These are phyloP conservation scores for Machimus atricapillus DNA, from an alignment of 2,888 invertebrate genomes.

Conservation along the genomic window DNA sequence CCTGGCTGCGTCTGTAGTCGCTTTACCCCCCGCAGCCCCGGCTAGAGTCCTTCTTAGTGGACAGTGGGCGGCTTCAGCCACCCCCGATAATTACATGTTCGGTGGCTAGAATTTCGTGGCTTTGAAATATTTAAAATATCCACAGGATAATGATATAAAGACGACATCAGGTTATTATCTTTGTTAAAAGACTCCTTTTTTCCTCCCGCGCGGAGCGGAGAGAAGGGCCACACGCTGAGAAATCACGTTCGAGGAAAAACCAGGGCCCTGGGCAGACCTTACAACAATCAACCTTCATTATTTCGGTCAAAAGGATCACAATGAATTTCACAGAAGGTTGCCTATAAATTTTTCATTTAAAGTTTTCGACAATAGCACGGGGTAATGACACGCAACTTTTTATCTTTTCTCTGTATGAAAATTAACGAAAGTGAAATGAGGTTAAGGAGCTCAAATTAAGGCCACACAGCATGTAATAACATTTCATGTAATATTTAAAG, in stretches of 20 bases:
- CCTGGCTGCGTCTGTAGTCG: neutral
- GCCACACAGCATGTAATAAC: neutral
- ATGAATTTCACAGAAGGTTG: neutral
- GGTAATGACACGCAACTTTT: neutral
- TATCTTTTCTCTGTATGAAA: neutral
- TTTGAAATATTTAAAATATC: conserved; percentile 33
- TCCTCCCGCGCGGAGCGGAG: too few relatives aligned
- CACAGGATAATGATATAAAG: conserved; percentile 28
- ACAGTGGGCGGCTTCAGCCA: neutral
- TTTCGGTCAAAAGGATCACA: neutral
- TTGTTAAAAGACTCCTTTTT: neutral
- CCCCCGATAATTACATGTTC: neutral
- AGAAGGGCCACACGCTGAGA: neutral
- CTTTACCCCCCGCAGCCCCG: neutral
- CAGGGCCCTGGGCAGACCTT: neutral
- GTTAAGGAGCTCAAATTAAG: neutral
- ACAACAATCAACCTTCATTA: neutral
- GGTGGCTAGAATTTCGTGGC: neutral
- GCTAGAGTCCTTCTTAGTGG: neutral
- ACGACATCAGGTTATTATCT: neutral
- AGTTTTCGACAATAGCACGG: neutral
- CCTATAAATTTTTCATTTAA: neutral
- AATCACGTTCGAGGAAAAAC: neutral
- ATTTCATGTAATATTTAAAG: neutral
- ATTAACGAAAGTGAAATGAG: neutral